These are phyloP conservation scores for Andrena haemorrhoa DNA, from an alignment of 2,888 invertebrate genomes.

Conservation along the genomic window DNA sequence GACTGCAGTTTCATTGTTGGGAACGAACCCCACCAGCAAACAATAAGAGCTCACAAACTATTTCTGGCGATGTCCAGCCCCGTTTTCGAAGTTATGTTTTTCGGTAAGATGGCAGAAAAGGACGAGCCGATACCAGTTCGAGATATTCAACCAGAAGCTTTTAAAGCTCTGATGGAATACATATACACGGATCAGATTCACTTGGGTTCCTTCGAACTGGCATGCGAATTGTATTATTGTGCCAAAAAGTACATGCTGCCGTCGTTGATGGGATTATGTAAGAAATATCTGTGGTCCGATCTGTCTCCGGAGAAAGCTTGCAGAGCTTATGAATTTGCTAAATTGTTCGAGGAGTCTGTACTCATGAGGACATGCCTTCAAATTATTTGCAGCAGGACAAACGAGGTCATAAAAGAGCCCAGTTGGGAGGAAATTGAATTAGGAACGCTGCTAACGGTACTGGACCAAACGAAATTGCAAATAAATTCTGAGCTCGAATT, in stretches of 20 bases:
- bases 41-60: conserved; percentile 91
- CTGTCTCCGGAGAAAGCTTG: conserved; percentile 93
- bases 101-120: conserved; percentile 93
- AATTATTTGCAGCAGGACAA: conserved; percentile 92
- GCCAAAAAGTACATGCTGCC: conserved; percentile 96
- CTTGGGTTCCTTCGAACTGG: conserved; percentile 93
- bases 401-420: conserved; percentile 90
- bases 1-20: conserved; percentile 94
- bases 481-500: conserved; percentile 92
- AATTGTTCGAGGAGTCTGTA: conserved; percentile 92
- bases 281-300: conserved; percentile 93
- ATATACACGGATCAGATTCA: conserved; percentile 93
- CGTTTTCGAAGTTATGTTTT: conserved; percentile 96
- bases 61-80: conserved; percentile 95
- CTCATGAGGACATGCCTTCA: conserved; percentile 93
- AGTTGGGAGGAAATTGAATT: conserved; percentile 93
- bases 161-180: conserved; percentile 92
- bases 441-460: conserved; percentile 90
- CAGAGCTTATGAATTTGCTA: conserved; percentile 94
- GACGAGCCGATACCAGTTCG: conserved; percentile 91
- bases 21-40: conserved; percentile 90
- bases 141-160: conserved; percentile 95
- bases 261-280: conserved; percentile 93
- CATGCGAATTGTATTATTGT: conserved; percentile 94
- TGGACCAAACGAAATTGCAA: conserved; percentile 91